Base-by-base conservation (phyloP, 2,888 invertebrate species). In the Oithona nana region DNA sequence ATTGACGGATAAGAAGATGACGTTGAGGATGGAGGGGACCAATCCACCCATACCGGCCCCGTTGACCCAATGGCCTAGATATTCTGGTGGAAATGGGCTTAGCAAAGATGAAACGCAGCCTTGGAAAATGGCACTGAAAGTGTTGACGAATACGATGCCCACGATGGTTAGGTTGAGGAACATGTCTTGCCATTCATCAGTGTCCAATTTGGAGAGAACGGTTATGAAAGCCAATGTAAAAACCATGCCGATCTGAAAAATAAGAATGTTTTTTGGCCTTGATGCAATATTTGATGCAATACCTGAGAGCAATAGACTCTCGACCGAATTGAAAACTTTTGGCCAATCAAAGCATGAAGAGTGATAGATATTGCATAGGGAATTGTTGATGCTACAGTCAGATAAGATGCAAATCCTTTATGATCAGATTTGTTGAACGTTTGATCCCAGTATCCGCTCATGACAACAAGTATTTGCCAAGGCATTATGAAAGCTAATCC, bases 111-210 rank as follows among this genome's bases (percentile, higher is more conserved):
- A 20, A 24, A 26, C 20, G 24, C 54, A 24, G 16, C 22, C 54
- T 22, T 54, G 54, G 16, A 54, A 26, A 3, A 54, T 54, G 54
- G 54, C 54, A 54, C 54, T 54, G 54, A 54, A 54, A 4, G 54
- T 24, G 54, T 54, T 54, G 54, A 54, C 26, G 20, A 54, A 26
- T 3, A 26, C 26, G 26, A 54, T 54, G 2, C 13, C 26, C 16
- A 26, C 6, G 26, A 54, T 20, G 26, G 16, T 26, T 2, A 54
- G 24, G 24, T 24, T 20, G 13, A 54, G 16, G 54, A 54, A 54
- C 24, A 54, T 20, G 2, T 26, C 24, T 26, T 54, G 54, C 54
- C 54, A 54, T 6, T 54, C 54, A 24, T 54, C 54, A 2, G 24
- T 54, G 26, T 54, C 26, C 24, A 54, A 54, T 16, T 16, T 24